These are phyloP conservation scores for Lacerta agilis DNA, from an alignment of 2,797 vertebrate genomes.

Conservation along the genomic window DNA sequence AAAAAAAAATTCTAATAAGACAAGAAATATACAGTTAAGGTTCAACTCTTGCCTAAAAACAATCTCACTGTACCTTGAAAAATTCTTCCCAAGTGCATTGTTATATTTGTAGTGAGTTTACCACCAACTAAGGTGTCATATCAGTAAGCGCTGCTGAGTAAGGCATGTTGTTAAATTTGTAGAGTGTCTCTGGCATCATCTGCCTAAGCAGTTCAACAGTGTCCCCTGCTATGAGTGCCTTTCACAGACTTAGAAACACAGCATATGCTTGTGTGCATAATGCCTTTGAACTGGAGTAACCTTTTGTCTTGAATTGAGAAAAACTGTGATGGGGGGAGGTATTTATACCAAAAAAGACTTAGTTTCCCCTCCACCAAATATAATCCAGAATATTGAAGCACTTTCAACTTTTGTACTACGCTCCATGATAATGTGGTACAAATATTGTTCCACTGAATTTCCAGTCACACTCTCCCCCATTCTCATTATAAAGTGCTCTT, in stretches of 20 bases:
- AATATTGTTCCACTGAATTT: not conserved
- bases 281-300: not conserved
- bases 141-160: conserved; percentile 8
- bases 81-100: conserved; percentile 21
- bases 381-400: not conserved
- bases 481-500: not conserved
- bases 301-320: not conserved
- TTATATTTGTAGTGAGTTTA: conserved; percentile 26
- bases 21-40: conserved; percentile 13
- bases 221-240: not conserved
- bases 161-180: conserved; percentile 20
- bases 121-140: conserved; percentile 18
- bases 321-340: not conserved
- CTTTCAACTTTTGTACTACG: not conserved
- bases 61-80: conserved; percentile 26
- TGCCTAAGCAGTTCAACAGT: not conserved
- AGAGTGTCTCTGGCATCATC: not conserved
- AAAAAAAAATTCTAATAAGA: not conserved
- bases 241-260: not conserved
- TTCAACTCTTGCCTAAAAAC: conserved; percentile 10
- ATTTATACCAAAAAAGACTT: not conserved
- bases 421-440: not conserved
- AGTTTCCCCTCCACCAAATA: no score
- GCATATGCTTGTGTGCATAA: not conserved
- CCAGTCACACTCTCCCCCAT: not conserved